phyloP scores from a whole-genome alignment of 2,888 invertebrate species.

The Meiosimyza platycephala region DNA sequence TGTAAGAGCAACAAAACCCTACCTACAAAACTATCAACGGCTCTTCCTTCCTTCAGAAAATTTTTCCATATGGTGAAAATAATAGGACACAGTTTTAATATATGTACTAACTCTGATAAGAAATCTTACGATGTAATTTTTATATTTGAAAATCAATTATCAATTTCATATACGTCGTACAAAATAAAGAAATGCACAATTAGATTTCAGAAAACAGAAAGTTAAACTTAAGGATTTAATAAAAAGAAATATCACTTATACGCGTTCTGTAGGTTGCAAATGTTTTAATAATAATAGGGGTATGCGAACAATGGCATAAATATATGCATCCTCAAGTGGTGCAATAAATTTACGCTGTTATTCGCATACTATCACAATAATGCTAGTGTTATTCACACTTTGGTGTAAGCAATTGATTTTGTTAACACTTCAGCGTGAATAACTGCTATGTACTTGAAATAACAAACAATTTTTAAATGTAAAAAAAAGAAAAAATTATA shows the following conservation, averaged over 20 bases:
- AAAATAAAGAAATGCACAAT: conserved; percentile 55
- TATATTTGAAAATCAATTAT: conserved; percentile 43
- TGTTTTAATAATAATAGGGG: conserved; percentile 18
- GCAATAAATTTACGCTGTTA: too few species aligned
- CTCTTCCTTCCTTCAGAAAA: conserved; percentile 3
- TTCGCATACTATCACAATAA: too few species aligned
- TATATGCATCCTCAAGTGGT: background rate
- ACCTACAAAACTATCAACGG: conserved; percentile 16
- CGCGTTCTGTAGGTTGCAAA: conserved; percentile 37
- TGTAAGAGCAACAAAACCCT: conserved; percentile 62
- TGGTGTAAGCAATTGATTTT: too few species aligned
- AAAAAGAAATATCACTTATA: background rate
- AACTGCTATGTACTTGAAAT: conserved; percentile 5
- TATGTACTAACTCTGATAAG: background rate
- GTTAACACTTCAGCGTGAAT: conserved; percentile 30
- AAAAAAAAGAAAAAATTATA: conserved; percentile 47
- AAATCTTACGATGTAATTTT: conserved; percentile 47
- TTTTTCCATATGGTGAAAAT: conserved; percentile 7
- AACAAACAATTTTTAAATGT: conserved; percentile 38
- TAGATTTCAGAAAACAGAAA: conserved; percentile 41
- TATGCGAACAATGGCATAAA: background rate
- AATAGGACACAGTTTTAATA: conserved; percentile 56
- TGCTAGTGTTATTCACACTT: too few species aligned
- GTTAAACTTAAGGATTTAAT: background rate
- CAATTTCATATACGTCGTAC: too few species aligned